Evolutionary conservation across 2,797 vertebrate species (phyloP).

Genomic region (Clarias pachynema): DNA sequence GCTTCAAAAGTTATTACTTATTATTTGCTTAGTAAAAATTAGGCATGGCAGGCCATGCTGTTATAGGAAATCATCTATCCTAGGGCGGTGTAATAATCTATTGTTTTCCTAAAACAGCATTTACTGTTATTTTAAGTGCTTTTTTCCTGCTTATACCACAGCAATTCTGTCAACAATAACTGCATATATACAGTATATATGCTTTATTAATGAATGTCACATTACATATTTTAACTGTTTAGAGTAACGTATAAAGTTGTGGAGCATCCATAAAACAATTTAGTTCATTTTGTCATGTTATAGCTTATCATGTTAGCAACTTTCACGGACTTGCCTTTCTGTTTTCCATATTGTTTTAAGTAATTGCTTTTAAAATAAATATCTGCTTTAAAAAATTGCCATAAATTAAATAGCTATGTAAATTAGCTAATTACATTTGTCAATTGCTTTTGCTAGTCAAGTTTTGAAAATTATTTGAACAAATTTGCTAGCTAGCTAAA

Average conservation of each 20-base stretch:
- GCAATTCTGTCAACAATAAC: not conserved
- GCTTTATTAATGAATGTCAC: not conserved
- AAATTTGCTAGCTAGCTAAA: not conserved
- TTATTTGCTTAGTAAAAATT: not conserved
- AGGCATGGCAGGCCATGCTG: not conserved
- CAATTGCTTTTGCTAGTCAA: too few relatives aligned
- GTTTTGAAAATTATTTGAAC: not conserved
- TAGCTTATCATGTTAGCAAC: not conserved
- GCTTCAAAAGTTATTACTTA: not conserved
- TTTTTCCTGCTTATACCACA: conserved; percentile 16
- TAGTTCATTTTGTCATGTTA: not conserved
- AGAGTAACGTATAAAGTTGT: not conserved
- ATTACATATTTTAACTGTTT: not conserved
- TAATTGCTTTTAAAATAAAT: not conserved
- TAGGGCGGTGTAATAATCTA: not conserved
- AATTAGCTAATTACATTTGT: not conserved
- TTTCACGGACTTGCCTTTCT: not conserved
- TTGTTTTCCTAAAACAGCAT: not conserved
- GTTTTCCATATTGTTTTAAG: not conserved
- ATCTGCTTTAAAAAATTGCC: too few relatives aligned
- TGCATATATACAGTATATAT: too few relatives aligned
- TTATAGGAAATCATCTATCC: not conserved
- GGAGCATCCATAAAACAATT: not conserved
- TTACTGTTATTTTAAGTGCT: not conserved
- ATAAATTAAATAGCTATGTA: too few relatives aligned